Base-by-base conservation (phyloP, 2,797 vertebrate species). In the Sebastes flavidus region DNA sequence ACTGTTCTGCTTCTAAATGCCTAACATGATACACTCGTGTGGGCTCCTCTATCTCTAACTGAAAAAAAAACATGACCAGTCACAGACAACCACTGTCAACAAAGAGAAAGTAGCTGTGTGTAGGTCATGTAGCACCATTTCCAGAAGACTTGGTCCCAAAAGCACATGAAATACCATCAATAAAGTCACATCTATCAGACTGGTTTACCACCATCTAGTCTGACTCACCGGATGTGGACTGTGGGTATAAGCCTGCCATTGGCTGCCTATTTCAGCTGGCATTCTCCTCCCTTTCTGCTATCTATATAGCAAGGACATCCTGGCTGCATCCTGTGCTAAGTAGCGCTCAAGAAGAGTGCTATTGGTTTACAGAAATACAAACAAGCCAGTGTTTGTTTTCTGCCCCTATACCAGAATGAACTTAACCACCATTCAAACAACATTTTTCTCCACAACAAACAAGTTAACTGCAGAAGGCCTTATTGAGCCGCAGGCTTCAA, bases 141-240 rank as follows among this genome's bases (percentile, higher is more conserved):
- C 24, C 70, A 82, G 27, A 83, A 80, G 46, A 87, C 83, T 88
- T 93, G 92, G 92, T 94, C 93, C 92, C 88, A 87, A 86, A 80
- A 85, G 80, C 78, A 84, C 11, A 71, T 38, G 9, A 30, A 82
- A 76, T 67, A 32, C 75, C 38, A 60, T 20, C 6, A 42, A 36
- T 22, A 30, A 67, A 63, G 18, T 54, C 16, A 58, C 52, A 9
- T 71, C 34, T 10, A 8, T 29, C 55, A 12, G 36, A 74, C 52
- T 12, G 34, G 4, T 60, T 69, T 18, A 20, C 16, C 11, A 60
- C 13, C 54, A 54, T 65, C 20, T 34, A 22, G 18, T 62, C 30
- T 34, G 30, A 22, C 60, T 62, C 30, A 22, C 42, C 42, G 11
- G 14, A 36, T 22, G 61, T 38, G 36, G 61, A 63, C 13, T 38